Base-by-base conservation (phyloP, 2,888 invertebrate species). In the Leptinotarsa peninsularis region DNA sequence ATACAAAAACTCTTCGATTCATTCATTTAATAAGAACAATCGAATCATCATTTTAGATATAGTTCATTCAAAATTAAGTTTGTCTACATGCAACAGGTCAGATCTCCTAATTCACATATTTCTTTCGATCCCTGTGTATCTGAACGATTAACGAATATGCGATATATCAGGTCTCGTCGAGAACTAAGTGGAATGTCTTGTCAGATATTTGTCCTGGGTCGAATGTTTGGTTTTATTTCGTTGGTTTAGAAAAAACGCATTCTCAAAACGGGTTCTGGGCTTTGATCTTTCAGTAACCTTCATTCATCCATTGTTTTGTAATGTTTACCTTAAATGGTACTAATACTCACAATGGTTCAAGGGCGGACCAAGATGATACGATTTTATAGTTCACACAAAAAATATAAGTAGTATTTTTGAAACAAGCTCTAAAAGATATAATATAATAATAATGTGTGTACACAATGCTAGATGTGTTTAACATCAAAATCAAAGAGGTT, bases 161-260 rank as follows among this genome's bases (percentile, higher is more conserved):
- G 58, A 86, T 86, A 86, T 85, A 85, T 85, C 85, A 83, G 83
- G 84, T 80, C 84, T 80, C 83, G 79, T 77, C 81, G 80, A 76
- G 70, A 78, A 82, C 84, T 86, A 86, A 87, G 87, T 87, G 87
- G 87, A 86, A 86, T 87, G 84, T 86, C 87, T 85, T 87, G 87
- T 87, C 84, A 82, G 84, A 83, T 85, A 86, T 87, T 86, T 86
- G 86, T 87, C 85, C 84, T 81, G 83, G 83, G 83, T 84, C 82
- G 84, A 85, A 84, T 83, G 82, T 85, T 85, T 84, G 84, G 83
- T 84, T 86, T 85, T 84, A 83, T 86, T 86, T 86, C 83, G 85
- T 86, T 86, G 84, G 84, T 82, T 82, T 81, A 83, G 63, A 84
- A 83, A 43, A 82, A 81, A 79, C 72, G 79, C 75, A 77, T 73